phyloP scores from a whole-genome alignment of 30 jellyfish, hydroid and myxozoan genomes.

The Aurelia aurita region DNA sequence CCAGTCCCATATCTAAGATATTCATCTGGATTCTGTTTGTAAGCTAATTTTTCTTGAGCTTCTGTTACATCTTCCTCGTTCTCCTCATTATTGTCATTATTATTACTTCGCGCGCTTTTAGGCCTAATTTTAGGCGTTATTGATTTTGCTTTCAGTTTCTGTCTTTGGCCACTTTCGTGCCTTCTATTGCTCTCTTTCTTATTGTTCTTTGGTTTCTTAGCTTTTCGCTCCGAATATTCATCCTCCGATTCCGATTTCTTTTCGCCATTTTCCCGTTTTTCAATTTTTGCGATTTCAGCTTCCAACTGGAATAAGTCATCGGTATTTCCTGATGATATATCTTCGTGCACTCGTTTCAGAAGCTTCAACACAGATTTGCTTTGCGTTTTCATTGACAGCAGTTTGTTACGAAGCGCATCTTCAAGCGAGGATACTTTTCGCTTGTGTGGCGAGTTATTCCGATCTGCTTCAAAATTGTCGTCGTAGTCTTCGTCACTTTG shows the following conservation, averaged over 20 bases:
- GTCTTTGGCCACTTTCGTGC: neutral
- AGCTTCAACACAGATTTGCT: conserved; percentile 88
- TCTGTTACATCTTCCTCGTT: conserved; percentile 26
- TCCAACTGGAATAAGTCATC: conserved; percentile 89
- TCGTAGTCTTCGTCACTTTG: conserved; percentile 54
- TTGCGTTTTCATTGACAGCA: conserved; percentile 90
- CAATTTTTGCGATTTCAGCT: conserved; percentile 76
- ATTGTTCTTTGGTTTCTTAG: conserved; percentile 10
- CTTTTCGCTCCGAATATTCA: conserved; percentile 1
- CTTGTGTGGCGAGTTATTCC: conserved; percentile 22
- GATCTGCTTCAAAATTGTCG: conserved; percentile 22
- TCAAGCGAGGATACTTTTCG: conserved; percentile 85
- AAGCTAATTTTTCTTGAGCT: conserved; percentile 64
- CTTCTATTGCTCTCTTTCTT: conserved; percentile 20
- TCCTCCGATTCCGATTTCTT: conserved; percentile 15
- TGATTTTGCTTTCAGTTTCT: conserved; percentile 56
- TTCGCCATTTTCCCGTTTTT: conserved; percentile 43
- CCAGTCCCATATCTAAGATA: conserved; percentile 92
- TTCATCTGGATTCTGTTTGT: conserved; percentile 83
- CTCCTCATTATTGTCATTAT: conserved; percentile 4
- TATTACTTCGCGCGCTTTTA: conserved; percentile 17
- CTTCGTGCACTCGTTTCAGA: conserved; percentile 94
- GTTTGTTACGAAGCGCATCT: conserved; percentile 84
- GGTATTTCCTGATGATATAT: conserved; percentile 84
- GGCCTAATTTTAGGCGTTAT: conserved; percentile 65